Base-by-base conservation (phyloP, 2,888 invertebrate genomes). In the Theretra japonica region DNA sequence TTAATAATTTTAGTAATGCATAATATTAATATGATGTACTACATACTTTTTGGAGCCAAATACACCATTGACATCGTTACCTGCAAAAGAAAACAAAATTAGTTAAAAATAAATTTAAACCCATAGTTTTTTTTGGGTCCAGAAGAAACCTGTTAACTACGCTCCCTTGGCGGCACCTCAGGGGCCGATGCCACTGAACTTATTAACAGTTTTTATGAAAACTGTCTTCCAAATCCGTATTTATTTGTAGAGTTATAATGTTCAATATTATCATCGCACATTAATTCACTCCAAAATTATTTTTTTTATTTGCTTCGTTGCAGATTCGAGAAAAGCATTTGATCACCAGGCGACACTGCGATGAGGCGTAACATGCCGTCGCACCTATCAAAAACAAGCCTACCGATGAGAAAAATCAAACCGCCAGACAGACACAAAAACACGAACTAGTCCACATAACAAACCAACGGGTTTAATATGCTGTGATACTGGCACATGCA, bases 311-410 rank as follows among this genome's bases (percentile, higher is more conserved):
- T 68, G 79, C 68, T 78, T 25, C 59, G 72, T 87, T 91, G 65
- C 89, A 91, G 91, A 83, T 85, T 78, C 85, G 82, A 86, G 80
- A 77, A 75, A 75, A 71, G 71, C 69, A 73, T 60, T 60, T 77
- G 74, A 80, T 75, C 75, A 78, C 75, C 77, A 80, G 78, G 58
- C 74, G 76, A 80, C 72, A 77, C 70, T 84, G 87, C 85, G 79
- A 88, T 88, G 87, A 79, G 82, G 83, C 84, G 75, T 94, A 93
- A 93, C 85, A 94, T 94, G 94, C 85, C 82, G 83, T 79, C 82
- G 75, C 84, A 80, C 81, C 81, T 84, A 81, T 80, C 82, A 68
- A 77, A 69, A 80, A 81, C 81, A 79, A 83, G 80, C 77, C 81
- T 86, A 80, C 87, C 86, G 77, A 90, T 90, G 88, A 85, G 88